phyloP scores from a whole-genome alignment of 2,113 vertebrate genomes.

The Edolisoma coerulescens region DNA sequence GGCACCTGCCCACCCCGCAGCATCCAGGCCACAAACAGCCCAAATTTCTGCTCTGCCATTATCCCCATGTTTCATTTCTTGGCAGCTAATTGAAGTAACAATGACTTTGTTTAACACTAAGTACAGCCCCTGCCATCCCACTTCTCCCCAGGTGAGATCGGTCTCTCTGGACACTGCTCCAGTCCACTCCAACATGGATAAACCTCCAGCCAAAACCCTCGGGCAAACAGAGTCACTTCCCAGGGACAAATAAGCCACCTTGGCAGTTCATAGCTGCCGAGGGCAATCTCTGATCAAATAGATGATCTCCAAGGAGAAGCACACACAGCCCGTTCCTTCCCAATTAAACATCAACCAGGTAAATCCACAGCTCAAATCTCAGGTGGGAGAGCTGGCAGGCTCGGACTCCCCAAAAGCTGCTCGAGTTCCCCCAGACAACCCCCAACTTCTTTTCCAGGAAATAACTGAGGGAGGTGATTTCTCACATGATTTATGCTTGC shows the following conservation, averaged over 20 bases:
- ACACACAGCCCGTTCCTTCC: background rate
- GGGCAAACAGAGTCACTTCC: background rate
- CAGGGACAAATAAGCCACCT: background rate
- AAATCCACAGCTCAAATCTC: background rate
- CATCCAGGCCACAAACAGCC: background rate
- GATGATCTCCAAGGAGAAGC: background rate
- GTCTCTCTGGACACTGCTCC: background rate
- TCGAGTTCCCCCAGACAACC: background rate
- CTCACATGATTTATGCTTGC: background rate
- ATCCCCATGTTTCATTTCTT: background rate
- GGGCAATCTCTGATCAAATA: background rate
- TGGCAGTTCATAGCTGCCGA: background rate
- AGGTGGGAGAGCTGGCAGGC: background rate
- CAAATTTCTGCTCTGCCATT: background rate
- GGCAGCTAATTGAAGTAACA: background rate
- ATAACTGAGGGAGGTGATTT: background rate
- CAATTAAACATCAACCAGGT: background rate
- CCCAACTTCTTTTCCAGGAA: background rate
- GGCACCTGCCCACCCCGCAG: background rate
- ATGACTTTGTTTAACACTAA: background rate
- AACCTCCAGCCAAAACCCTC: background rate
- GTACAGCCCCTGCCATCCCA: background rate
- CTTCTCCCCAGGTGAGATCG: background rate
- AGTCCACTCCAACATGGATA: background rate
- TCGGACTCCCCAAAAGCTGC: fast-evolving